Evolutionary conservation across 2,888 invertebrate species (phyloP), one percentile per base, ranked within the genome.

Genomic region (Diaprepes abbreviatus): DNA sequence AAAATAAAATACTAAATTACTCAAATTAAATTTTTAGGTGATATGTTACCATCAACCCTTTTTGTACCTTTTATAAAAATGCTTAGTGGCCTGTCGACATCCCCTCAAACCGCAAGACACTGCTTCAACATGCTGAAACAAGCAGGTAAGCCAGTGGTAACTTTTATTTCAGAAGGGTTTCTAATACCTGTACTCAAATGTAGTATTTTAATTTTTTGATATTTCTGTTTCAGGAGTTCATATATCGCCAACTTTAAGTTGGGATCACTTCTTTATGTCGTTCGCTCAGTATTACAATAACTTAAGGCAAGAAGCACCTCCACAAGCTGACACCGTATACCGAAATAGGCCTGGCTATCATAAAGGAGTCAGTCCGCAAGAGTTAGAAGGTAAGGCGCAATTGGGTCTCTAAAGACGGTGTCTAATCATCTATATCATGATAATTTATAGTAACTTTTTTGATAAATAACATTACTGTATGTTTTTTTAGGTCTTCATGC

Each of bases 11-110:
- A n/a, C n/a, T n/a, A n/a, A n/a, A n/a, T n/a, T n/a, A n/a, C n/a
- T n/a, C n/a, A n/a, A n/a, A n/a, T n/a, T n/a, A n/a, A n/a, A n/a
- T n/a, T 94, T 72, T 93, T 96, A 43, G 95, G 96, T 48, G 95
- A 95, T 83, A 88, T 94, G 80, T 86, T 96, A 71, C 93, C 94
- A 6, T 90, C 94, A 4, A 90, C 93, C 16, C 85, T 97, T 59
- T 94, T 96, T 83, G 92, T 93, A 1, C 92, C 94, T 0, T 97
- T 96, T 85, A 86, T 97, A 73, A 91, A 91, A 75, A 95, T 97
- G 91, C 87, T 97, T 75, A 90, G 92, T 0, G 92, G 94, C 12
- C 87, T 98, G 57, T 91, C 94, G 1, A 92, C 91, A 74, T 89
- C 92, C 66, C 85, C 88, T 63, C 89, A 91, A 84, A 91, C 94